phyloP scores from a whole-genome alignment of 1,140 invertebrate species.

The Lycorma delicatula region DNA sequence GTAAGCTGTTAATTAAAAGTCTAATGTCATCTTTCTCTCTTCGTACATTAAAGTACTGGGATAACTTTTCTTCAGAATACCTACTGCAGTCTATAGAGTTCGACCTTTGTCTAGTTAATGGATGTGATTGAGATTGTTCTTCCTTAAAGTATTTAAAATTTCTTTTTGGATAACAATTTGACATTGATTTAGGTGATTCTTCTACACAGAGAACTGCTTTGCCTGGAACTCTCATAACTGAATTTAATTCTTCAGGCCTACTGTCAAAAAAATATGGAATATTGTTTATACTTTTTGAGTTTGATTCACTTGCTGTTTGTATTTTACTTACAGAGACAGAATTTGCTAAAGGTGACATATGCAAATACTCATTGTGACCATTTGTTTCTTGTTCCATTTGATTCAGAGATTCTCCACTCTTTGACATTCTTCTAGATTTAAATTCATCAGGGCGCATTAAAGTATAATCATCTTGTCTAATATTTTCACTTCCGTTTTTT shows the following conservation, averaged over 20 bases:
- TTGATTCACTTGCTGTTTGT: no score
- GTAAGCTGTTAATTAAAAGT: neutral
- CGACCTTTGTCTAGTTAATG: slow-evolving; percentile 44
- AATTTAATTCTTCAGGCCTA: no score
- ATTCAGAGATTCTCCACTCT: neutral
- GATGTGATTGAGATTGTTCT: neutral
- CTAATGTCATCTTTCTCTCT: neutral
- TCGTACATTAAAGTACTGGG: neutral
- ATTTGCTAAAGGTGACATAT: slow-evolving; percentile 1
- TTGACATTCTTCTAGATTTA: neutral
- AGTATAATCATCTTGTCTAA: neutral
- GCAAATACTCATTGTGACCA: neutral
- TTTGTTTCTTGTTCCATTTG: neutral
- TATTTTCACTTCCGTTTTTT: neutral
- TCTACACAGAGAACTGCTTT: neutral
- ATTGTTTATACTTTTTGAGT: no score
- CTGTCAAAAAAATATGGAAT: no score
- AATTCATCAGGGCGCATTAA: neutral
- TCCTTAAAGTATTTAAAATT: neutral
- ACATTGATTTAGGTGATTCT: neutral
- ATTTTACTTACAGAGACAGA: no score
- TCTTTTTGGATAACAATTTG: neutral
- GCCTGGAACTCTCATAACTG: neutral
- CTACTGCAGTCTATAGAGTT: slow-evolving; percentile 62
- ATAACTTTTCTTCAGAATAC: slow-evolving; percentile 22